These are phyloP conservation scores for Cephus cinctus DNA, from an alignment of 1,140 invertebrate genomes.

Conservation along the genomic window DNA sequence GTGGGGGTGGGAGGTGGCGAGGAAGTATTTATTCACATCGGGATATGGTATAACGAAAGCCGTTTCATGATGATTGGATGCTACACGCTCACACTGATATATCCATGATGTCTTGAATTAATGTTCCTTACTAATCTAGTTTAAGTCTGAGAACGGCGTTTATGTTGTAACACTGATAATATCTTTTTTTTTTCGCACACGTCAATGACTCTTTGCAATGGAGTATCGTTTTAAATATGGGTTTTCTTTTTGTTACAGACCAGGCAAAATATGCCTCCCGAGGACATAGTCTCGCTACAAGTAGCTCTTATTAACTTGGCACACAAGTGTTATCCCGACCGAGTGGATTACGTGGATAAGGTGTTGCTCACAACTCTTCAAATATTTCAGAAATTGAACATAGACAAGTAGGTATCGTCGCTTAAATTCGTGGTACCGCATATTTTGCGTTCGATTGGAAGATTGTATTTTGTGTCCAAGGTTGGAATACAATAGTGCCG, in stretches of 20 bases:
- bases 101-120: conserved; percentile 1
- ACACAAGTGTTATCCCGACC: conserved; percentile 93
- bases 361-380: conserved; percentile 88
- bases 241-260: conserved; percentile 62
- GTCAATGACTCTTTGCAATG: too few relatives aligned
- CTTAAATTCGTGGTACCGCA: too few relatives aligned
- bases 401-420: conserved; percentile 73
- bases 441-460: too few relatives aligned
- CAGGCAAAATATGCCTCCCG: conserved; percentile 89
- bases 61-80: conserved; percentile 40
- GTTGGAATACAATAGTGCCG: conserved; percentile 76
- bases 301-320: conserved; percentile 94
- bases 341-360: conserved; percentile 93
- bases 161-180: too few relatives aligned
- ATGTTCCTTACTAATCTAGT: conserved; percentile 43
- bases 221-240: too few relatives aligned
- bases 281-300: conserved; percentile 95
- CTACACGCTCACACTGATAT: conserved; percentile 23
- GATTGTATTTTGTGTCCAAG: conserved; percentile 31
- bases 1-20: too few relatives aligned
- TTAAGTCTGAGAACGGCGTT: conserved; percentile 48
- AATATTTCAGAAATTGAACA: conserved; percentile 77
- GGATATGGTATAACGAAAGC: conserved; percentile 10
- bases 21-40: neutral
- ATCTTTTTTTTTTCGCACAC: conserved; percentile 10